These are phyloP conservation scores for Drosophila tristis DNA, from an alignment of 1,140 invertebrate species.

Conservation along the genomic window DNA sequence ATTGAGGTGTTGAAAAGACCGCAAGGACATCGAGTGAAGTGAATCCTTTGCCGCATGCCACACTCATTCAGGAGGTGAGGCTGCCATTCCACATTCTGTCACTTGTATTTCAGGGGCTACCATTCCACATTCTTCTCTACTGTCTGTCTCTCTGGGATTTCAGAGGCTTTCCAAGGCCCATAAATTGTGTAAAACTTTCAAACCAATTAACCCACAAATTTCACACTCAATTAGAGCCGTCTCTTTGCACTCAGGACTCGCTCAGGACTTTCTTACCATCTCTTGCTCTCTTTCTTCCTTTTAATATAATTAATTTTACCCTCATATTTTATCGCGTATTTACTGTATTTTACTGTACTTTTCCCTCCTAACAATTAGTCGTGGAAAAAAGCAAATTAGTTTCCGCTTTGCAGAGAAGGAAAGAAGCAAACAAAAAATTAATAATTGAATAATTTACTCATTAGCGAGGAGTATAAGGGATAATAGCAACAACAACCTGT, in stretches of 20 bases:
- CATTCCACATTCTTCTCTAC: slow-evolving; percentile 1
- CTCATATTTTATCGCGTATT: slow-evolving; percentile 44
- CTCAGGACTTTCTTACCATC: slow-evolving; percentile 17
- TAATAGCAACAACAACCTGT: slow-evolving; percentile 34
- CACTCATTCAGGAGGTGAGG: background rate
- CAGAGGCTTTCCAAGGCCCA: slow-evolving; percentile 27
- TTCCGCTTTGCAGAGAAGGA: slow-evolving; percentile 36
- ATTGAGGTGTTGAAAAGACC: slow-evolving; percentile 25
- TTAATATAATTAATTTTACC: slow-evolving; percentile 55
- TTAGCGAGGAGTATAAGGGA: slow-evolving; percentile 38
- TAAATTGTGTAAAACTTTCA: slow-evolving; percentile 65
- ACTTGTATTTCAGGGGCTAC: background rate
- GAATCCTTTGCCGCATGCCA: background rate
- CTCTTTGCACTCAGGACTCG: slow-evolving; percentile 7
- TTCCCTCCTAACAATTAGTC: slow-evolving; percentile 65
- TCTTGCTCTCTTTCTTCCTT: slow-evolving; percentile 7
- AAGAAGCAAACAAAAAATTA: slow-evolving; percentile 54
- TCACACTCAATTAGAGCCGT: slow-evolving; percentile 66
- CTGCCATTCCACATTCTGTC: slow-evolving; percentile 19
- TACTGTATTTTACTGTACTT: slow-evolving; percentile 23
- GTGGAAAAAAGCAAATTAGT: slow-evolving; percentile 57
- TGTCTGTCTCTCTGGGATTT: background rate
- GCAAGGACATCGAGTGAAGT: too few relatives aligned
- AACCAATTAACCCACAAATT: slow-evolving; percentile 74
- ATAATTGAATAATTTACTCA: slow-evolving; percentile 82